Conservation (phyloP, 1,140 invertebrate species). For the Anoplolepis gracilipes region DNA sequence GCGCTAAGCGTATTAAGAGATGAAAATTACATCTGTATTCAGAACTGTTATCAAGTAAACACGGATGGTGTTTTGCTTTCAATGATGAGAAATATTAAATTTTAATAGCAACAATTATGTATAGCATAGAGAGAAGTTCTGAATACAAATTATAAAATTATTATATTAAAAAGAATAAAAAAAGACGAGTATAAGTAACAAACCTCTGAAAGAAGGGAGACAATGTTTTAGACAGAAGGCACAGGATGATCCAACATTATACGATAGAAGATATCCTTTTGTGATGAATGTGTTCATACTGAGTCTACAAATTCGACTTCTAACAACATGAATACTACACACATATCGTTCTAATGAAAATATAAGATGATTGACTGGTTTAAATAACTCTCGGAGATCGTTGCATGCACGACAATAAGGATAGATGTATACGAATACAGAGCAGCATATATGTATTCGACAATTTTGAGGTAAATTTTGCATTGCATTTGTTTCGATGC, state of each 20-base stretch:
- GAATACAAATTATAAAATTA: slow-evolving; percentile 37
- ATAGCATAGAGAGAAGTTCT: slow-evolving; percentile 43
- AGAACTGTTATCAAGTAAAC: slow-evolving; percentile 23
- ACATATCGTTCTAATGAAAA: slow-evolving; percentile 37
- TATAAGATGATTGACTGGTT: slow-evolving; percentile 52
- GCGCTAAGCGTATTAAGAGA: slow-evolving; percentile 41
- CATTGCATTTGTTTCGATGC: slow-evolving; percentile 81
- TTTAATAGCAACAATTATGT: slow-evolving; percentile 11
- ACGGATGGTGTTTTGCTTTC: not conserved
- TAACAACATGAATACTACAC: slow-evolving; percentile 38
- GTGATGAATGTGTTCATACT: slow-evolving; percentile 30
- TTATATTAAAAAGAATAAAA: slow-evolving; percentile 15
- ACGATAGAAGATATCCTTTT: slow-evolving; percentile 17
- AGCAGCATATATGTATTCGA: slow-evolving; percentile 58
- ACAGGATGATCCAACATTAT: slow-evolving; percentile 64
- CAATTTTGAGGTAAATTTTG: slow-evolving; percentile 60
- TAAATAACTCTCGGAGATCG: slow-evolving; percentile 52
- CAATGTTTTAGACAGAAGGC: slow-evolving; percentile 63
- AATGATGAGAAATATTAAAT: slow-evolving; percentile 10
- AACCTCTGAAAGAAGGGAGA: slow-evolving; percentile 28
- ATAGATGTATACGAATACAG: slow-evolving; percentile 67
- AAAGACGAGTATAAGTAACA: slow-evolving; percentile 42
- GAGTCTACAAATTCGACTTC: not conserved
- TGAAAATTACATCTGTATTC: slow-evolving; percentile 50
- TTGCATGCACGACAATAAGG: slow-evolving; percentile 69